Evolutionary conservation across 2,113 vertebrate genomes (phyloP).

Genomic region (Trochalopteron elliotii): DNA sequence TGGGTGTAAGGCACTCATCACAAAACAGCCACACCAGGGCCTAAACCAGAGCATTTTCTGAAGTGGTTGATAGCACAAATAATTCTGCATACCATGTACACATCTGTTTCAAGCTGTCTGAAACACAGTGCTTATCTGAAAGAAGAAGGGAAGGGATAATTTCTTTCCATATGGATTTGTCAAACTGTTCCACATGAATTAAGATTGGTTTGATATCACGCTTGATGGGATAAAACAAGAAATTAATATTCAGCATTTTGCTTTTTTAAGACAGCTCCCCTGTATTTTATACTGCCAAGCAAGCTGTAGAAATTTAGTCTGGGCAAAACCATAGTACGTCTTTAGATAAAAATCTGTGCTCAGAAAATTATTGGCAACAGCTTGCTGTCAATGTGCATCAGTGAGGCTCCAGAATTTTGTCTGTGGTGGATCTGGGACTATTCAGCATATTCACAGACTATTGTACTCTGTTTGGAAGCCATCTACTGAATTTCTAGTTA

Average conservation of each 20-base stretch:
- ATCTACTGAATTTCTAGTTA: not conserved
- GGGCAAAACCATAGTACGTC: not conserved
- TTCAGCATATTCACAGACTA: not conserved
- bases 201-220: not conserved
- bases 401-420: not conserved
- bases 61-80: not conserved
- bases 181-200: not conserved
- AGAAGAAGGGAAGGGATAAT: not conserved
- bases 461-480: not conserved
- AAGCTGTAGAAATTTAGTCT: not conserved
- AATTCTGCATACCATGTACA: not conserved
- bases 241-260: not conserved
- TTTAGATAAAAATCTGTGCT: not conserved
- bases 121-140: not conserved
- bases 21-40: not conserved
- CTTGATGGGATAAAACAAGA: not conserved
- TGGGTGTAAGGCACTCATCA: not conserved
- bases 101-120: not conserved
- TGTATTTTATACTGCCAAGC: not conserved
- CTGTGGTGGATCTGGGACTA: not conserved
- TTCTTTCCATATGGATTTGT: not conserved
- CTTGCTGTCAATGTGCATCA: not conserved
- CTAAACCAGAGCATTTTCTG: not conserved
- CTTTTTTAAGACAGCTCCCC: not conserved
- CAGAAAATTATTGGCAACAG: not conserved